Percentiles rank a stretch among this genome's conserved stretches.
Evolutionary conservation across 2,888 invertebrate species (phyloP).

Genomic region (Ennomos quercinarius): DNA sequence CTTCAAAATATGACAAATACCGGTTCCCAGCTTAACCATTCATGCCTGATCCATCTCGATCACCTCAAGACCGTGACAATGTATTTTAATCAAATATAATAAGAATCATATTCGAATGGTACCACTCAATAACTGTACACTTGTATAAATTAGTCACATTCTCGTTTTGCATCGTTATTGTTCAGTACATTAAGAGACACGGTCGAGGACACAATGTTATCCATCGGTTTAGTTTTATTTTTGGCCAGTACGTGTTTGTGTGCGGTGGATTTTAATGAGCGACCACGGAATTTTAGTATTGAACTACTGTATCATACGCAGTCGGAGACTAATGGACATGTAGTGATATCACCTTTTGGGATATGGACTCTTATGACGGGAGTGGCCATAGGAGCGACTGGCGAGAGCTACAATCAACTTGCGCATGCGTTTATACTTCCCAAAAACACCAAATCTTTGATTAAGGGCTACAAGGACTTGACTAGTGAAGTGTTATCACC

Average conservation of each 20-base stretch:
- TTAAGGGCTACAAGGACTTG: conserved; percentile 64
- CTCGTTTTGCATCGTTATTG: conserved; percentile 60
- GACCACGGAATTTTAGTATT: conserved; percentile 75
- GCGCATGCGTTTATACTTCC: conserved; percentile 69
- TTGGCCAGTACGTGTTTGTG: conserved; percentile 61
- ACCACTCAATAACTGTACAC: conserved; percentile 33
- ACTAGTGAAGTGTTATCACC: conserved; percentile 63
- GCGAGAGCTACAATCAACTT: conserved; percentile 65
- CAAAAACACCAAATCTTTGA: conserved; percentile 50
- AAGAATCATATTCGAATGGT: conserved; percentile 30
- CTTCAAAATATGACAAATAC: conserved; percentile 27
- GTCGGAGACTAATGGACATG: conserved; percentile 67
- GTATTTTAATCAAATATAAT: conserved; percentile 22
- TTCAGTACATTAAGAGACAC: conserved; percentile 60
- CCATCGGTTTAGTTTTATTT: conserved; percentile 53
- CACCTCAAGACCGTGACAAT: conserved; percentile 20
- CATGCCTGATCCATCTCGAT: conserved; percentile 11
- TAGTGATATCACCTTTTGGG: conserved; percentile 79
- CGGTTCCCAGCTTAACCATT: conserved; percentile 23
- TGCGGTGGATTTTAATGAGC: conserved; percentile 67
- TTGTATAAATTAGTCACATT: conserved; percentile 60
- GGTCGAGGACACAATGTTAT: conserved; percentile 62
- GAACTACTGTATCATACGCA: conserved; percentile 74
- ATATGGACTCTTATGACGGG: conserved; percentile 82
- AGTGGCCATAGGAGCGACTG: conserved; percentile 71